phyloP scores from a whole-genome alignment of 2,113 vertebrate species.

The Rostratula benghalensis region DNA sequence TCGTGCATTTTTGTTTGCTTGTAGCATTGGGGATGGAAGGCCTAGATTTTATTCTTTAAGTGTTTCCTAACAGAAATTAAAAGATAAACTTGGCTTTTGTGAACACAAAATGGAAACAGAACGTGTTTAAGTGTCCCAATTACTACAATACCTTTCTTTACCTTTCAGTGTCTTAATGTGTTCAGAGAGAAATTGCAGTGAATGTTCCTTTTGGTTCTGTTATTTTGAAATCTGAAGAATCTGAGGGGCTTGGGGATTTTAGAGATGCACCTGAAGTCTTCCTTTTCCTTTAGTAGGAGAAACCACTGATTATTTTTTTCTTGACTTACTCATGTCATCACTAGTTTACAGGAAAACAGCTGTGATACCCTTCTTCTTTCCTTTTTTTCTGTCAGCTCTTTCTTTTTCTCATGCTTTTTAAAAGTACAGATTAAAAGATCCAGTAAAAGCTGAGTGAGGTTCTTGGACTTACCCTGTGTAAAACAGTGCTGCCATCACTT shows the following conservation, averaged over 20 bases:
- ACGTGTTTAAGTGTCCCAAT: background rate
- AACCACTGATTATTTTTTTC: background rate
- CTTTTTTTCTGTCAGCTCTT: background rate
- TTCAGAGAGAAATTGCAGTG: background rate
- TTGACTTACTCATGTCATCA: background rate
- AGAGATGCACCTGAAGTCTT: background rate
- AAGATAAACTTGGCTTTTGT: background rate
- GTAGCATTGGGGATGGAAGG: background rate
- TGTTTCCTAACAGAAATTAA: background rate
- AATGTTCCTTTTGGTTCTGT: background rate
- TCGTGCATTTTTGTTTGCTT: background rate
- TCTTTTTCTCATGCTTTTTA: background rate
- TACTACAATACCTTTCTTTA: background rate
- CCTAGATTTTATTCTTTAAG: background rate
- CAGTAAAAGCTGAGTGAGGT: background rate
- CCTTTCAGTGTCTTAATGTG: background rate
- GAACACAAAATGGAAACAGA: background rate
- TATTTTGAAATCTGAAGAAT: background rate
- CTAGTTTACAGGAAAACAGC: background rate
- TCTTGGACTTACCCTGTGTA: background rate
- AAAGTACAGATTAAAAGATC: background rate
- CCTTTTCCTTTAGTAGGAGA: background rate
- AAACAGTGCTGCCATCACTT: background rate
- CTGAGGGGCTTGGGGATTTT: rapidly evolving
- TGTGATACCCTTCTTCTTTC: background rate